These are phyloP conservation scores for Poecilus cupreus DNA, from an alignment of 2,888 invertebrate genomes.

Conservation along the genomic window DNA sequence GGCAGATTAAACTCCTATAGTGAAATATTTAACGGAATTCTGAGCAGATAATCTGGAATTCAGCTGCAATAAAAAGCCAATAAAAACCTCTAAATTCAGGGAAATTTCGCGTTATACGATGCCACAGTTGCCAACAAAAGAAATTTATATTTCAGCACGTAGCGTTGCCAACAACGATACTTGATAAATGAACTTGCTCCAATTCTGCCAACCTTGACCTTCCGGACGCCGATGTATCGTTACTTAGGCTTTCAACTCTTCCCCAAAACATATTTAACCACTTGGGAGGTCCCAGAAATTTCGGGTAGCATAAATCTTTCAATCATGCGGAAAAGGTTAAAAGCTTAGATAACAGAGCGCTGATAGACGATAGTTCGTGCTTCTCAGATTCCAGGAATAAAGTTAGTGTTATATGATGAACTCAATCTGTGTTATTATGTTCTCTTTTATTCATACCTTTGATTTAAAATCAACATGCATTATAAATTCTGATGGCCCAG, in stretches of 20 bases:
- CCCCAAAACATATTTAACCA: neutral
- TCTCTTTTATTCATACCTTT: too few relatives aligned
- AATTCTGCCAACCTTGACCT: neutral
- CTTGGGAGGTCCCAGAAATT: neutral
- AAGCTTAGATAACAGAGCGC: too few relatives aligned
- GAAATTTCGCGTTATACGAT: constrained; percentile 11
- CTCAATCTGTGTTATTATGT: too few relatives aligned
- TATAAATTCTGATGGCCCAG: too few relatives aligned
- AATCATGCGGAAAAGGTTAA: too few relatives aligned
- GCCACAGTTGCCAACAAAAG: constrained; percentile 12
- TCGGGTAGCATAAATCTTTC: neutral
- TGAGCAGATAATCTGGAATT: constrained; percentile 3
- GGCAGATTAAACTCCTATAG: neutral
- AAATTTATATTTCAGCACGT: constrained; percentile 17
- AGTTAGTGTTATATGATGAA: too few relatives aligned
- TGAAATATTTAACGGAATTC: neutral
- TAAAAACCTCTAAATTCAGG: constrained; percentile 23
- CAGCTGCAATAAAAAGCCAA: constrained; percentile 28
- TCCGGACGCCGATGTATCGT: neutral
- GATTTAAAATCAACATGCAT: too few relatives aligned
- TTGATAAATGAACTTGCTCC: constrained; percentile 33
- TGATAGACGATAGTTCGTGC: too few relatives aligned
- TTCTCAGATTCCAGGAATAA: too few relatives aligned
- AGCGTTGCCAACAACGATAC: constrained; percentile 26
- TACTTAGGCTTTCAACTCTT: neutral